These are phyloP conservation scores for Campylomormyrus tamandua DNA, from an alignment of 2,113 vertebrate genomes.

Conservation along the genomic window DNA sequence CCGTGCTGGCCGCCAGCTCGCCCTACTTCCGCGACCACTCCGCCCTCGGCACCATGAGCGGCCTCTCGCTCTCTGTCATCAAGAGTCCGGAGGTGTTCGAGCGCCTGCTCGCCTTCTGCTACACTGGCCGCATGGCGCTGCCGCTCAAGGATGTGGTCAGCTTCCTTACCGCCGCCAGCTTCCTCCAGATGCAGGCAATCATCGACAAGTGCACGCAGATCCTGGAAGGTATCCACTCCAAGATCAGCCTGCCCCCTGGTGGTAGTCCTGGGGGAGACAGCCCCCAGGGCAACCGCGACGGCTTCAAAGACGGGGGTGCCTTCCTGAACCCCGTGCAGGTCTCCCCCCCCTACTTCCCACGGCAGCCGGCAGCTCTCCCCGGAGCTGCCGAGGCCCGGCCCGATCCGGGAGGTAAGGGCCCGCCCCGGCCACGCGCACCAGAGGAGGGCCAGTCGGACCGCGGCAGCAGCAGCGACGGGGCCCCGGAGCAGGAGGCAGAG, in stretches of 20 bases:
- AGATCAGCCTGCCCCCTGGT: constrained; percentile 77
- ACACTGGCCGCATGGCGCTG: constrained; percentile 95
- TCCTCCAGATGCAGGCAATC: constrained; percentile 96
- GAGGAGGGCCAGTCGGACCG: constrained; percentile 94
- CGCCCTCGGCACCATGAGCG: constrained; percentile 93
- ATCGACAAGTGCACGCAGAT: constrained; percentile 98
- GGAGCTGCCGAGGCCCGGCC: constrained; percentile 61
- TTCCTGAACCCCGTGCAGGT: constrained; percentile 94
- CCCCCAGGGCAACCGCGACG: constrained; percentile 67
- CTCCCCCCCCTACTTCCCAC: constrained; percentile 84
- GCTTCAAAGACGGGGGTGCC: constrained; percentile 79
- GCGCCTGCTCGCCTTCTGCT: constrained; percentile 94
- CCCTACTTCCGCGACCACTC: constrained; percentile 98
- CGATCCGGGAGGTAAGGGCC: constrained; percentile 64
- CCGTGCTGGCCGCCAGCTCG: constrained; percentile 92
- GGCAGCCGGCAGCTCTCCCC: constrained; percentile 66
- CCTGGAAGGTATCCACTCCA: constrained; percentile 93
- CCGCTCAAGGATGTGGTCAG: constrained; percentile 95
- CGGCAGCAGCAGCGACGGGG: constrained; percentile 85
- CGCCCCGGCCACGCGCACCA: constrained; percentile 61
- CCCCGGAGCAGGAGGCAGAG: constrained; percentile 90
- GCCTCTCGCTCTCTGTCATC: constrained; percentile 95
- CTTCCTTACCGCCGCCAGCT: constrained; percentile 94
- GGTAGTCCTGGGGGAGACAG: constrained; percentile 75
- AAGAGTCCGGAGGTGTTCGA: constrained; percentile 96